Evolutionary conservation across 2,888 invertebrate species (phyloP).

Genomic region (Acronicta alni): DNA sequence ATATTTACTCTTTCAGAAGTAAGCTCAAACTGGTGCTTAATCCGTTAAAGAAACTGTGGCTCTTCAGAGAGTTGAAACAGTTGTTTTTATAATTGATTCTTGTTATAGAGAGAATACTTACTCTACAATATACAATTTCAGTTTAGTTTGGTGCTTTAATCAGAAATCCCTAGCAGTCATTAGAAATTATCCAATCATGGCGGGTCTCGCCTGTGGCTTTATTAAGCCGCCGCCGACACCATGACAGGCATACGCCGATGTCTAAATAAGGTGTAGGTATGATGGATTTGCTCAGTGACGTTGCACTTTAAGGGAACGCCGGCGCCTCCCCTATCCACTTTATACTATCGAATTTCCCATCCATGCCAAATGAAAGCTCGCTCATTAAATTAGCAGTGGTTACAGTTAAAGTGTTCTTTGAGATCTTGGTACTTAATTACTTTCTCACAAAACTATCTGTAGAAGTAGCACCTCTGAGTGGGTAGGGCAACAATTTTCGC

Average conservation of each 20-base stretch:
- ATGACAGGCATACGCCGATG: constrained; percentile 42
- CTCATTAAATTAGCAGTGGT: constrained; percentile 63
- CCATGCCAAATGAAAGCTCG: constrained; percentile 58
- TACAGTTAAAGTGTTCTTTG: constrained; percentile 16
- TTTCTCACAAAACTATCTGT: neutral
- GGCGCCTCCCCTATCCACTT: constrained; percentile 38
- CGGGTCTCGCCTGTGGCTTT: constrained; percentile 14
- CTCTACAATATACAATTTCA: too few species aligned
- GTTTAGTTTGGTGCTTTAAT: neutral
- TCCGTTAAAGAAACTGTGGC: too few species aligned
- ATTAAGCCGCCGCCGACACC: constrained; percentile 27
- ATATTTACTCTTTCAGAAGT: too few species aligned
- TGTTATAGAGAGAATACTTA: too few species aligned
- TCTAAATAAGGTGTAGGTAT: constrained; percentile 62
- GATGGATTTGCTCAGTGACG: constrained; percentile 70
- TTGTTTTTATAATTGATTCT: too few species aligned
- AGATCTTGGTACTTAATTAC: constrained; percentile 6
- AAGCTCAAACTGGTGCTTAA: neutral
- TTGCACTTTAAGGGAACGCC: constrained; percentile 63
- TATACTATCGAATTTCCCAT: constrained; percentile 77
- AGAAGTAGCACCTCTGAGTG: too few species aligned
- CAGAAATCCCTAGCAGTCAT: constrained; percentile 27
- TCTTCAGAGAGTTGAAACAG: too few species aligned
- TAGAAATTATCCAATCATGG: constrained; percentile 35
- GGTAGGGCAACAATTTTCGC: neutral